Base-by-base conservation (phyloP, 2,888 invertebrate genomes). In the Tipula unca region DNA sequence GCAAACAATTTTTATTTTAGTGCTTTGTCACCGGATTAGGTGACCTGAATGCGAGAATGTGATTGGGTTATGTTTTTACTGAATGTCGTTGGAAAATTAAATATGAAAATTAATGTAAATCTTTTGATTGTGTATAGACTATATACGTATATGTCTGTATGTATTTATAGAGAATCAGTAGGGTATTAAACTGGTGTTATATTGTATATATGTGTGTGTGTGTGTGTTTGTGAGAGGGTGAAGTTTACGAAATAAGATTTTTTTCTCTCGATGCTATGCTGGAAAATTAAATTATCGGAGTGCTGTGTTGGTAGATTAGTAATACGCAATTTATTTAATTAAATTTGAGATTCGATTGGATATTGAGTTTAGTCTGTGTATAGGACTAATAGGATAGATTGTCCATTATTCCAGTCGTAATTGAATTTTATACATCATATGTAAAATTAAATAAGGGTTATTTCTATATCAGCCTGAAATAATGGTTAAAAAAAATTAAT, bases 51-150 rank as follows among this genome's bases (percentile, higher is more conserved):
- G 69, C 20, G 69, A 69, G 25, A 69, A 69, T 69, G 10, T 69
- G 69, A 69, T 69, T 69, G 69, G 69, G 69, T 69, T 69, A 69
- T 25, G 25, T 25, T 3, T 10, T 20, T 69, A 8, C 25, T 69
- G 0, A 25, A 8, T 69, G 69, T 69, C 17, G 69, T 69, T 25
- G 69, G 69, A 69, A 69, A 69, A 69, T 69, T 69, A 69, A 69
- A 69, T 69, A 69, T 69, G 69, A 69, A 69, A 69, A 69, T 69
- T 69, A 69, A 69, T 69, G 69, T 69, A 69, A 69, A 69, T 69
- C 69, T 25, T 25, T 69, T 69, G 69, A 69, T 69, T 69, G 69
- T 69, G 69, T 69, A 8, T 54, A 17, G 8, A 42, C 5, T 25
- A 25, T 69, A 8, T n/a, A 69, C 69, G 0, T 32, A 2, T 32